phyloP scores from a whole-genome alignment of 2,797 vertebrate species.

The Sebastes hubbsi region DNA sequence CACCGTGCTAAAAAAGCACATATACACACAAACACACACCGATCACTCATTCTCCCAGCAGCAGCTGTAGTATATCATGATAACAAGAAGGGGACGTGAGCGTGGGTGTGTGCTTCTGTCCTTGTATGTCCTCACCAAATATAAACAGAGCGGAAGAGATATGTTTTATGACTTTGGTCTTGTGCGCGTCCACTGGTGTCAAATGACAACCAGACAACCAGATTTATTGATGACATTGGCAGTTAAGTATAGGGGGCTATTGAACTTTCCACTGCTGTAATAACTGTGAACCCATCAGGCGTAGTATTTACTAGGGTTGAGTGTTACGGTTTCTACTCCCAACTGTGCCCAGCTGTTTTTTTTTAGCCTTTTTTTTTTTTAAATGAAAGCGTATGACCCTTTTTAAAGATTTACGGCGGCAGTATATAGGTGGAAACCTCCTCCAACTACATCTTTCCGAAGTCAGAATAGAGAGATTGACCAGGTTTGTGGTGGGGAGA shows the following conservation, averaged over 20 bases:
- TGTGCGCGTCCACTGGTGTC: neutral
- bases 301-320: neutral
- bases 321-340: neutral
- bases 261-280: conserved; percentile 20
- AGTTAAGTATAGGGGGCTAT: neutral
- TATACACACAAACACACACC: conserved; percentile 15
- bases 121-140: conserved; percentile 44
- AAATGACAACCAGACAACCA: conserved; percentile 6
- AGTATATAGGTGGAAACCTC: neutral
- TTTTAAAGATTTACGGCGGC: neutral
- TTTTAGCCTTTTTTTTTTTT: neutral
- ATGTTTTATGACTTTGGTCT: conserved; percentile 32
- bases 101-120: conserved; percentile 21
- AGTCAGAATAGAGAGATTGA: neutral
- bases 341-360: neutral
- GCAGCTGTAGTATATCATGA: conserved; percentile 48
- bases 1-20: conserved; percentile 22
- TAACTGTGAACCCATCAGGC: neutral
- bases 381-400: neutral
- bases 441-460: neutral
- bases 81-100: conserved; percentile 43
- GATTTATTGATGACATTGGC: conserved; percentile 33
- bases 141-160: conserved; percentile 15
- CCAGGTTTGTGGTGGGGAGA: neutral
- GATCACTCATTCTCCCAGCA: conserved; percentile 35